Percentiles rank a stretch among this genome's conserved stretches.
Conservation (phyloP, 2,113 vertebrate species). For the Lophochroa leadbeateri region DNA sequence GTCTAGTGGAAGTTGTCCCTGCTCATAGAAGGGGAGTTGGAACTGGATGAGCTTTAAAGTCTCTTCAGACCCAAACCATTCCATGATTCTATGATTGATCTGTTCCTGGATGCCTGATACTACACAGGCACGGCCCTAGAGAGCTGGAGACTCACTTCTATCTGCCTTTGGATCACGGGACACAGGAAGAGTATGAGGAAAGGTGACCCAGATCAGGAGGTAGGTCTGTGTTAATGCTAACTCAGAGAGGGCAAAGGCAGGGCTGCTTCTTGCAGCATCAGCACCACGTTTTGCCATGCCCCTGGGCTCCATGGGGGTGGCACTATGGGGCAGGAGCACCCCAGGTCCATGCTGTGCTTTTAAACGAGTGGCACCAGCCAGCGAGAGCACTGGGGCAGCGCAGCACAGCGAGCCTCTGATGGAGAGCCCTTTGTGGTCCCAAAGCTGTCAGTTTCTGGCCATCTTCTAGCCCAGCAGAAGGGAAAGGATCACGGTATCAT, state of each 20-base stretch:
- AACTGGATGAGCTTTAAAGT: not conserved
- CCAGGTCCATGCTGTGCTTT: slow-evolving; percentile 24
- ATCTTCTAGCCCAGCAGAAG: not conserved
- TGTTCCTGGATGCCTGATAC: not conserved
- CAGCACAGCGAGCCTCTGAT: not conserved
- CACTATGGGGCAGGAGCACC: not conserved
- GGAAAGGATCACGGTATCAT: not conserved
- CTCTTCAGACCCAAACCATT: not conserved
- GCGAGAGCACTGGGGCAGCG: accelerated
- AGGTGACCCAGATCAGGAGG: not conserved
- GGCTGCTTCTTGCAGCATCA: not conserved
- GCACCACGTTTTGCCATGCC: not conserved
- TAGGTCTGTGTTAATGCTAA: not conserved
- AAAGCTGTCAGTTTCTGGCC: not conserved
- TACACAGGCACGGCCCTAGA: not conserved
- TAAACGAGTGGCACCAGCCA: not conserved
- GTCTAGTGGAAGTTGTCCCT: not conserved
- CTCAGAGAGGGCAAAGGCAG: not conserved
- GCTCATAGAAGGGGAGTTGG: not conserved
- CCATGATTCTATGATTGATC: not conserved
- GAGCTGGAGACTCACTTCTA: not conserved
- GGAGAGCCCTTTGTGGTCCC: not conserved
- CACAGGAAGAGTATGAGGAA: not conserved
- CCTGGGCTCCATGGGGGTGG: not conserved
- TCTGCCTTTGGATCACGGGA: not conserved